Percentiles rank a stretch among this genome's conserved stretches.
These are phyloP conservation scores for Bombus fervidus DNA, from an alignment of 1,140 invertebrate species.

Conservation along the genomic window DNA sequence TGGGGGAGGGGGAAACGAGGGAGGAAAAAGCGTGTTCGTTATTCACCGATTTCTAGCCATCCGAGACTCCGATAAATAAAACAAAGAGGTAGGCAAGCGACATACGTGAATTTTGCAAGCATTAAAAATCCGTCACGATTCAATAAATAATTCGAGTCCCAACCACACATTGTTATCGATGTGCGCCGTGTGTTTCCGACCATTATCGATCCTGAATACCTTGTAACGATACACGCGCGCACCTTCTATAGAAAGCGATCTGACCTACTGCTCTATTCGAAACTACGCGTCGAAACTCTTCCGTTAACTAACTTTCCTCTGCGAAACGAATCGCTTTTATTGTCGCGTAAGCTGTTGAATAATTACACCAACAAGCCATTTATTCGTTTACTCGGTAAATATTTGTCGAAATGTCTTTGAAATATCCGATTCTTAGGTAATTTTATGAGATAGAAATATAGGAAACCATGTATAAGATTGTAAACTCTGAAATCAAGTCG, in stretches of 20 bases:
- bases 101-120: conserved; percentile 3
- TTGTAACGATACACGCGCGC: conserved; percentile 24
- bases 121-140: conserved; percentile 42
- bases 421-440: too few relatives aligned
- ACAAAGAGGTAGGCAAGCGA: background rate
- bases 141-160: conserved; percentile 41
- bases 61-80: conserved; percentile 38
- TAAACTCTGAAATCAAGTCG: too few relatives aligned
- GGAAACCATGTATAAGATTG: too few relatives aligned
- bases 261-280: conserved; percentile 34
- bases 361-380: background rate
- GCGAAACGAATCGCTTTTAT: background rate
- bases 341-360: background rate
- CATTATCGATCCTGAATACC: conserved; percentile 38
- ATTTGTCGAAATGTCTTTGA: too few relatives aligned
- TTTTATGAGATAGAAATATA: too few relatives aligned
- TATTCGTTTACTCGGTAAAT: background rate
- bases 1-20: background rate
- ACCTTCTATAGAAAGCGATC: conserved; percentile 28
- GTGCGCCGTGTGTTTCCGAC: conserved; percentile 8
- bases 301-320: background rate
- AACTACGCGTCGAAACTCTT: background rate
- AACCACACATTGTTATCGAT: conserved; percentile 16
- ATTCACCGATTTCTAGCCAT: conserved; percentile 19
- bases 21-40: conserved; percentile 4